phyloP scores from a whole-genome alignment of 2,888 invertebrate species.

The Seira sanloemensis region DNA sequence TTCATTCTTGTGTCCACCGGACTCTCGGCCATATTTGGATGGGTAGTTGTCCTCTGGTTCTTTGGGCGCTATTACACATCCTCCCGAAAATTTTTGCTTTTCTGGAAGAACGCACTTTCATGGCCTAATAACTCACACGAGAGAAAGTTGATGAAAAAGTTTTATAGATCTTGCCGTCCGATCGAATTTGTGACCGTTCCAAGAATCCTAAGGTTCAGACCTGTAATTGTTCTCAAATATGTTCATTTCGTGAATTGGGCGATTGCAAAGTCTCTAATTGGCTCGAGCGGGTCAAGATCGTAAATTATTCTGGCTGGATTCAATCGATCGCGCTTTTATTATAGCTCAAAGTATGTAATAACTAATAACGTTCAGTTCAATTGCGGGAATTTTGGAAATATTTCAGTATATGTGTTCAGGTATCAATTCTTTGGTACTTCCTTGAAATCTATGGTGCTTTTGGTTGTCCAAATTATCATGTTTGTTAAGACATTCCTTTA shows the following conservation, averaged over 20 bases:
- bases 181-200: constrained; percentile 24
- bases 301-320: not conserved
- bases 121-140: constrained; percentile 9
- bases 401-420: too few species aligned
- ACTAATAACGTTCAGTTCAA: too few species aligned
- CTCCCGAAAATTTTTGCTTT: not conserved
- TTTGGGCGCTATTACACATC: constrained; percentile 30
- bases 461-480: not conserved
- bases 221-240: constrained; percentile 29
- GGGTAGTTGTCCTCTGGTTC: constrained; percentile 35
- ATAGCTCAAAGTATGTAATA: not conserved
- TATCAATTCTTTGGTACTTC: too few species aligned
- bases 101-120: constrained; percentile 7
- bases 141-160: constrained; percentile 26
- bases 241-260: constrained; percentile 38
- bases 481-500: not conserved
- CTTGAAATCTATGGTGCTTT: not conserved
- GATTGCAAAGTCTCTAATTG: not conserved
- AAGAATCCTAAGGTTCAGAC: constrained; percentile 18
- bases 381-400: too few species aligned
- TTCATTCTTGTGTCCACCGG: constrained; percentile 12
- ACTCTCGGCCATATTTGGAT: constrained; percentile 1
- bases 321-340: not conserved
- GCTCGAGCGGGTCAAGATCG: not conserved
- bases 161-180: constrained; percentile 41